phyloP scores from a whole-genome alignment of 2,888 invertebrate genomes.

The Leucania comma region DNA sequence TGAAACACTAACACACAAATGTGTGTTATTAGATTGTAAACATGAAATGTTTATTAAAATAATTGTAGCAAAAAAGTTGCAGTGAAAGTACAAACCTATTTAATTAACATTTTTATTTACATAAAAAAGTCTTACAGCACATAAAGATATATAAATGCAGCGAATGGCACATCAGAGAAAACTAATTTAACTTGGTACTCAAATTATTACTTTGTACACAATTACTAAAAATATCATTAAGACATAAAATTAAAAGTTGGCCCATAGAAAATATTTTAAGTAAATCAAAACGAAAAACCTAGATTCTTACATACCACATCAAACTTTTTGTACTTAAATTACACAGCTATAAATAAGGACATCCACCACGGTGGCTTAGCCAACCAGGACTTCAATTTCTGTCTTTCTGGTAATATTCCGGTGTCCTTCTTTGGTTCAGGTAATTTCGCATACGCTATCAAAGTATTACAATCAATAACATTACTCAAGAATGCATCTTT shows the following conservation, averaged over 20 bases:
- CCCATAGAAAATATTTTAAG: neutral
- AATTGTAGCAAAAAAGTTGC: neutral
- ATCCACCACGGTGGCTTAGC: slow-evolving; percentile 87
- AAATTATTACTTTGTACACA: slow-evolving; percentile 5
- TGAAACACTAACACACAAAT: too few relatives aligned
- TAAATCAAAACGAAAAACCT: neutral
- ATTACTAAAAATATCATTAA: neutral
- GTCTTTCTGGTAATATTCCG: slow-evolving; percentile 75
- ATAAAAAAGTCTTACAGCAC: slow-evolving; percentile 38
- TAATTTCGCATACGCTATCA: slow-evolving; percentile 80
- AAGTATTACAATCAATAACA: slow-evolving; percentile 77
- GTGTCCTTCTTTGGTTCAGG: slow-evolving; percentile 76
- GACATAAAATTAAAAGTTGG: neutral
- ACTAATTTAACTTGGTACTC: neutral
- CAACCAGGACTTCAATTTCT: slow-evolving; percentile 80
- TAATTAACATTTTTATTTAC: slow-evolving; percentile 36
- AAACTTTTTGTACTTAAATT: slow-evolving; percentile 32
- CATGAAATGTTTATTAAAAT: neutral
- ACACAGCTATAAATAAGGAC: slow-evolving; percentile 82
- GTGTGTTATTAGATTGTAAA: too few relatives aligned
- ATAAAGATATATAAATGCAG: slow-evolving; percentile 39
- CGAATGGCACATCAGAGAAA: slow-evolving; percentile 42
- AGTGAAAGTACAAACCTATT: slow-evolving; percentile 26
- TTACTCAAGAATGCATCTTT: slow-evolving; percentile 72
- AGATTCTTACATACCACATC: slow-evolving; percentile 6